Conservation (phyloP, 1,140 invertebrate genomes). For the Hetaerina americana region DNA sequence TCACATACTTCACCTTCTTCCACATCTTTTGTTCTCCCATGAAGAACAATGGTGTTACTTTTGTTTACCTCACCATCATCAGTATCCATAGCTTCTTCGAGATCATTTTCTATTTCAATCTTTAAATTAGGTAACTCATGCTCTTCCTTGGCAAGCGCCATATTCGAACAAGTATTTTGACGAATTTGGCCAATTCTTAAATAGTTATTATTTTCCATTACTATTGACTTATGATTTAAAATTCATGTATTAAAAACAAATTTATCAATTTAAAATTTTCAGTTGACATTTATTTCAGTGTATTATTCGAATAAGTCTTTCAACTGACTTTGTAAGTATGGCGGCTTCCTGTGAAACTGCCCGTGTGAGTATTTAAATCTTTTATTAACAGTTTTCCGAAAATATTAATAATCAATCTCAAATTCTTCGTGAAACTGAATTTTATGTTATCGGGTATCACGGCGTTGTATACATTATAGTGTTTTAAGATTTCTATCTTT, state of each 20-base stretch:
- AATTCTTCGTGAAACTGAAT: too few species aligned
- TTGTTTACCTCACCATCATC: conserved; percentile 9
- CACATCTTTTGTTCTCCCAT: conserved; percentile 6
- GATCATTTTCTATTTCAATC: conserved; percentile 20
- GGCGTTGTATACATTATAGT: too few species aligned
- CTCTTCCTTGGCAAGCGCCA: conserved; percentile 7
- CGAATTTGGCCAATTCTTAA: too few species aligned
- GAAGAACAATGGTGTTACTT: background rate
- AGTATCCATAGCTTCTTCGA: conserved; percentile 14
- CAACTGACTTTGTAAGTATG: background rate
- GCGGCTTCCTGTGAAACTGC: background rate
- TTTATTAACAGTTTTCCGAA: background rate
- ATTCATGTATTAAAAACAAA: too few species aligned
- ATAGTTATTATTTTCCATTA: too few species aligned
- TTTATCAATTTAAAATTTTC: too few species aligned
- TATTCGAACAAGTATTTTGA: too few species aligned
- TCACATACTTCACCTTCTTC: conserved; percentile 17
- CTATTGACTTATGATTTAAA: too few species aligned
- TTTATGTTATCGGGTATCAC: too few species aligned
- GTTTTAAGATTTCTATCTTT: too few species aligned
- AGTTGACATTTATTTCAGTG: too few species aligned
- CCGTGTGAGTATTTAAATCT: background rate
- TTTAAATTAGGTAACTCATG: conserved; percentile 15
- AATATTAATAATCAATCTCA: too few species aligned
- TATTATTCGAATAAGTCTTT: background rate